These are phyloP conservation scores for Rotaria magnacalcarata DNA, from an alignment of 2,888 invertebrate species.

Conservation along the genomic window DNA sequence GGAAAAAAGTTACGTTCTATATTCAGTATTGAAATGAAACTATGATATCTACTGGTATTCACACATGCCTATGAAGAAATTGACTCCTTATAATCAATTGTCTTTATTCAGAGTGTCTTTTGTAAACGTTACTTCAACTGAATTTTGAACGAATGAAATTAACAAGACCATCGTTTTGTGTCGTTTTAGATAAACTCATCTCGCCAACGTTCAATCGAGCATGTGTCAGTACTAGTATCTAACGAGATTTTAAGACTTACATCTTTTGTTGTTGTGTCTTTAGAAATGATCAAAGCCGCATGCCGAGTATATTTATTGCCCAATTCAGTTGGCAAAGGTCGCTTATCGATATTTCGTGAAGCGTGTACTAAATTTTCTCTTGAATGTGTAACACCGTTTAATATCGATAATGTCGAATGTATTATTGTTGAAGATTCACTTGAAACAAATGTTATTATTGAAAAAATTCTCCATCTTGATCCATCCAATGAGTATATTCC, in stretches of 20 bases:
- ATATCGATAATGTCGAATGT: not conserved
- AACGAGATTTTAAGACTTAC: too few relatives aligned
- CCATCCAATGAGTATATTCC: not conserved
- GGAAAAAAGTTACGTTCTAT: too few relatives aligned
- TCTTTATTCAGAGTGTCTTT: too few relatives aligned
- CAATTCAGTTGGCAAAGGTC: not conserved
- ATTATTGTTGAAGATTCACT: not conserved
- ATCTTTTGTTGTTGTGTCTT: not conserved
- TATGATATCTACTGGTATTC: too few relatives aligned
- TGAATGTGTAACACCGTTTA: not conserved
- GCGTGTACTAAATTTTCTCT: not conserved
- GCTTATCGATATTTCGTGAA: not conserved
- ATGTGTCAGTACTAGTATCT: not conserved
- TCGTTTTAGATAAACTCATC: too few relatives aligned
- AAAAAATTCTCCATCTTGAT: conserved; percentile 2
- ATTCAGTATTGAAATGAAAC: too few relatives aligned
- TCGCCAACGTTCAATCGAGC: not conserved
- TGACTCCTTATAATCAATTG: too few relatives aligned
- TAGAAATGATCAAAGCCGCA: conserved; percentile 8
- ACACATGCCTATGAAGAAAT: too few relatives aligned
- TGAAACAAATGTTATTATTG: not conserved
- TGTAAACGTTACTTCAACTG: too few relatives aligned
- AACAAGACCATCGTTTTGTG: too few relatives aligned
- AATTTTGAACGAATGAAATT: too few relatives aligned
- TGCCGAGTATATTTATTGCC: not conserved